Evolutionary conservation across 2,113 vertebrate genomes (phyloP).

Genomic region (Aptenodytes patagonicus): DNA sequence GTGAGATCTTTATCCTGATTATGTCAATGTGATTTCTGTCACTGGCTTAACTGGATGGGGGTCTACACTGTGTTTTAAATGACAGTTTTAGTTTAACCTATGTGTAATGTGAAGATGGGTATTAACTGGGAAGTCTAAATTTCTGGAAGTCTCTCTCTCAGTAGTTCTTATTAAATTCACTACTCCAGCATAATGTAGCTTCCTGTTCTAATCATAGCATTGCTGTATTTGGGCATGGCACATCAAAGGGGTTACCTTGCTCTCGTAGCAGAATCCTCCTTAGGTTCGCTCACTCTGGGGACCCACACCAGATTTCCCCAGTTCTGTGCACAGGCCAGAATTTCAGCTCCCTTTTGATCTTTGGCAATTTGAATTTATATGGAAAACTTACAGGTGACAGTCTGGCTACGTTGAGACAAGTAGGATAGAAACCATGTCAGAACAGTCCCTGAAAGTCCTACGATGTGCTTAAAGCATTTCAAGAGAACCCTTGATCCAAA

Average conservation of each 20-base stretch:
- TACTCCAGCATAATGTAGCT: background rate
- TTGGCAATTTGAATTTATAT: constrained; percentile 77
- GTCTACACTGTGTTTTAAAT: background rate
- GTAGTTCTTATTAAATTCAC: constrained; percentile 46
- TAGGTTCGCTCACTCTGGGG: constrained; percentile 63
- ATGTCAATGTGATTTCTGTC: background rate
- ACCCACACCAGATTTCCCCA: constrained; percentile 49
- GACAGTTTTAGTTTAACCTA: constrained; percentile 1
- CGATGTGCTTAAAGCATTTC: constrained; percentile 70
- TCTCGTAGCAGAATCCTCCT: constrained; percentile 41
- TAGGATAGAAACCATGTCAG: constrained; percentile 73
- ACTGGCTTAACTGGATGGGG: background rate
- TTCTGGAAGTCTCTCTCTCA: constrained; percentile 43
- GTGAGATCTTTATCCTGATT: background rate
- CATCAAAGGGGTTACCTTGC: constrained; percentile 71
- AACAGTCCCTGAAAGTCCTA: constrained; percentile 74
- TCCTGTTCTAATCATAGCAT: constrained; percentile 57
- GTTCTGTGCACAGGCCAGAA: constrained; percentile 53
- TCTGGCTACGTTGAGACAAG: constrained; percentile 63
- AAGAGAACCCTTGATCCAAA: constrained; percentile 79
- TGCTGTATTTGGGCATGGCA: constrained; percentile 32
- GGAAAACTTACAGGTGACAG: constrained; percentile 75
- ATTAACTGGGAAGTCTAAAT: constrained; percentile 24
- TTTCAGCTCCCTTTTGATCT: constrained; percentile 79
- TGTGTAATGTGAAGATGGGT: background rate